These are phyloP conservation scores for Darevskia mixta DNA, from an alignment of 2,797 vertebrate genomes.

Conservation along the genomic window DNA sequence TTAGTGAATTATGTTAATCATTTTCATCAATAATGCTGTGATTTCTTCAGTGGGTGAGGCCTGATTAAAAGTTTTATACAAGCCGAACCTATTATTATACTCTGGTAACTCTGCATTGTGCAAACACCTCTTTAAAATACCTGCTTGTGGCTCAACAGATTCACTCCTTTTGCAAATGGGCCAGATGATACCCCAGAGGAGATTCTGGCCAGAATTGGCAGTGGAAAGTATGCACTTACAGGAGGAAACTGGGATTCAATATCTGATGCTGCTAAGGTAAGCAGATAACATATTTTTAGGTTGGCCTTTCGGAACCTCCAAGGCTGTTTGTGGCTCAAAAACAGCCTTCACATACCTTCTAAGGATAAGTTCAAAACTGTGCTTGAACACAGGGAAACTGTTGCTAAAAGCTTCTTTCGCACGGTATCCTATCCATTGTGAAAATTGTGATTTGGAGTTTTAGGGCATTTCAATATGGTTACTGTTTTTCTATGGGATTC, in stretches of 20 bases:
- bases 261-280: constrained; percentile 93
- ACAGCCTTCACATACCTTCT: not conserved
- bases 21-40: not conserved
- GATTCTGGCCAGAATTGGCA: constrained; percentile 93
- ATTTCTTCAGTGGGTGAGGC: constrained; percentile 12
- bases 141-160: constrained; percentile 73
- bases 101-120: not conserved
- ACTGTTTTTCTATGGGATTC: too few species aligned
- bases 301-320: not conserved
- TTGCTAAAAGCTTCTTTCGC: not conserved
- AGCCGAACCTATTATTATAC: constrained; percentile 12
- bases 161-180: constrained; percentile 95
- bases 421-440: not conserved
- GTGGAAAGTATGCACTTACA: constrained; percentile 89
- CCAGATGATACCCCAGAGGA: constrained; percentile 93
- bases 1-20: not conserved
- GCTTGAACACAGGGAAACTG: not conserved
- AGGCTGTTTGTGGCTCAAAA: not conserved
- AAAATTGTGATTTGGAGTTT: not conserved
- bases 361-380: not conserved
- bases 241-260: constrained; percentile 97
- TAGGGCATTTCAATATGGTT: too few species aligned
- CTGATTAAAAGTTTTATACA: constrained; percentile 26
- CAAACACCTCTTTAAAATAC: not conserved
- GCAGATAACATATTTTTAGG: not conserved